Base-by-base conservation (phyloP, 1,140 invertebrate species). In the Drepana arcuata region DNA sequence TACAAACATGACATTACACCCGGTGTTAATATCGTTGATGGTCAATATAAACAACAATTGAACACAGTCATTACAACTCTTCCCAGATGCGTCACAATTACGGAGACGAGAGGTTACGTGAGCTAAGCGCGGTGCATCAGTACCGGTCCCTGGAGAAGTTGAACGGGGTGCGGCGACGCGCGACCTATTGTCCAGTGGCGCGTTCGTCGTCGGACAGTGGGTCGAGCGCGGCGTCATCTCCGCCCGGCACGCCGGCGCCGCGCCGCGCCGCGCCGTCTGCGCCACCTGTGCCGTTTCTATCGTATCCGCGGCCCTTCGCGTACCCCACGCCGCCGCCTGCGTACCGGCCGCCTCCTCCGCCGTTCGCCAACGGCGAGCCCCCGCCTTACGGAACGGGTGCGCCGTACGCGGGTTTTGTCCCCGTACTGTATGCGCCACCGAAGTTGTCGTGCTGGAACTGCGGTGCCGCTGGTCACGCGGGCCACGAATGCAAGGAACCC, bases 401-500 rank as follows among this genome's bases (percentile, higher is more conserved):
- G 10, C 52, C 78, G 2, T 84, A 80, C 73, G 71, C 86, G 68
- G 48, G 83, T 77, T 63, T 80, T 81, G 53, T 84, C 52, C 83
- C 71, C 42, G 84, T 78, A 40, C 60, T 87, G 34, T 74, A 84
- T 53, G 87, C 88, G 55, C 81, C 88, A 32, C 88, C 65, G 46
- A 81, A 82, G 59, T 51, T 86, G 2, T 88, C 86, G 10, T 90
- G 88, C 57, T 93, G 89, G 72, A 93, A 93, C 62, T 93, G 92
- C 75, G 92, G 92, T 23, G 90, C 88, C 15, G 85, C 87, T 30
- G 90, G 84, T 34, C 95, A 97, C 71, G 83, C 87, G n/a, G 93
- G 93, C 1, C 78, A 86, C 41, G 94, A 95, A 21, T 97, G 95
- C 70, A 91, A 91, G 48, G 93, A 94, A 65, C 89, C 90, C 34